A percentile compares a stretch with the other conserved stretches of the same genome.
Conservation (phyloP, 2,888 invertebrate species). For the Limnephilus auricula region DNA sequence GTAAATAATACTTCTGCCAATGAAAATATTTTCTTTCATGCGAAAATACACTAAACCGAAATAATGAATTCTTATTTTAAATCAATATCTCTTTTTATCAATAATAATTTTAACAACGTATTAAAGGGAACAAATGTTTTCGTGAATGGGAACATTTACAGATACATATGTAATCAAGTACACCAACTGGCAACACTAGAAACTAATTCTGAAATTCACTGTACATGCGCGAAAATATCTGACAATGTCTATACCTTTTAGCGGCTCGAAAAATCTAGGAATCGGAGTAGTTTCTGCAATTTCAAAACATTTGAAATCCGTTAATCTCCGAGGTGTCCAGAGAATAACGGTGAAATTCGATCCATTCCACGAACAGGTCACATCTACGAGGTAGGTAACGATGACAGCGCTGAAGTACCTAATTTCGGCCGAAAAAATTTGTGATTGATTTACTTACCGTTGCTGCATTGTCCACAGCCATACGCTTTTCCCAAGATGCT, state of each 20-base stretch:
- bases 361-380: constrained; percentile 87
- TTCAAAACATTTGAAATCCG: constrained; percentile 81
- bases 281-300: constrained; percentile 86
- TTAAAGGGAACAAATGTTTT: not conserved
- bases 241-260: constrained; percentile 86
- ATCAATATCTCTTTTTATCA: not conserved
- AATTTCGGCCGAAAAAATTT: not conserved
- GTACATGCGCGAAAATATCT: constrained; percentile 56
- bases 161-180: not conserved
- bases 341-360: constrained; percentile 89
- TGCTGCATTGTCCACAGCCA: constrained; percentile 74
- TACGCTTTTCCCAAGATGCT: constrained; percentile 78
- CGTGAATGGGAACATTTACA: constrained; percentile 4
- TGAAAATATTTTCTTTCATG: too few species aligned
- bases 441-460: constrained; percentile 69
- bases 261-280: constrained; percentile 82
- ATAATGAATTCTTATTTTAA: too few species aligned
- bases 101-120: too few species aligned
- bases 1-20: too few species aligned
- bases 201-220: constrained; percentile 7
- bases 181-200: constrained; percentile 43
- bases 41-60: not conserved
- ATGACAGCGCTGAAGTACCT: not conserved
- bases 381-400: constrained; percentile 77
- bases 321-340: constrained; percentile 89